Conservation (phyloP, 92 coral and sea anemone genomes). For the Pocillopora meandrina region DNA sequence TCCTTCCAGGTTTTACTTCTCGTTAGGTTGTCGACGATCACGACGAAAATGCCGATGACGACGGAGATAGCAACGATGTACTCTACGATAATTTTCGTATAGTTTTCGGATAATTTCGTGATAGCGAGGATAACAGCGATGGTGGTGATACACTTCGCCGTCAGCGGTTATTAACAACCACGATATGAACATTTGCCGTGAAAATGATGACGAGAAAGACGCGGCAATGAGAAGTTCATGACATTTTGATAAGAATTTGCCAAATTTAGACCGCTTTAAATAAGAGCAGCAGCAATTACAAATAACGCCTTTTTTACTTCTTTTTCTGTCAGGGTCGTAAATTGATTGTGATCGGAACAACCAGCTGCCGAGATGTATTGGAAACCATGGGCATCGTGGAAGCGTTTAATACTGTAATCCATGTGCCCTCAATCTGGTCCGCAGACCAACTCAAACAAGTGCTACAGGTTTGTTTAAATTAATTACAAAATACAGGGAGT, state of each 20-base stretch:
- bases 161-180: too few species aligned
- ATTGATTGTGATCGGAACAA: conserved; percentile 89
- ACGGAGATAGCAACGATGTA: background rate
- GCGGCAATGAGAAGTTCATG: too few species aligned
- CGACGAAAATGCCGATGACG: background rate
- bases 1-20: background rate
- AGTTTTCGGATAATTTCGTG: background rate
- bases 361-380: conserved; percentile 89
- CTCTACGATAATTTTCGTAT: too few species aligned
- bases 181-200: too few species aligned
- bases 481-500: too few species aligned
- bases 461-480: conserved; percentile 60
- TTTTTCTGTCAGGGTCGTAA: conserved; percentile 75
- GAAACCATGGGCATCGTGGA: conserved; percentile 95
- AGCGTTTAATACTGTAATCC: conserved; percentile 89
- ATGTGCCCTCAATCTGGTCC: conserved; percentile 78
- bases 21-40: background rate
- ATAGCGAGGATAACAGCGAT: background rate
- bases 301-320: background rate
- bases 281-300: background rate
- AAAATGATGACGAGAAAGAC: too few species aligned
- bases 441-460: conserved; percentile 70
- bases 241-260: too few species aligned
- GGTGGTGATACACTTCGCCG: too few species aligned
- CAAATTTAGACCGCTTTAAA: too few species aligned